These are phyloP conservation scores for Leucophenga maculata DNA, from an alignment of 2,888 invertebrate species.

Conservation along the genomic window DNA sequence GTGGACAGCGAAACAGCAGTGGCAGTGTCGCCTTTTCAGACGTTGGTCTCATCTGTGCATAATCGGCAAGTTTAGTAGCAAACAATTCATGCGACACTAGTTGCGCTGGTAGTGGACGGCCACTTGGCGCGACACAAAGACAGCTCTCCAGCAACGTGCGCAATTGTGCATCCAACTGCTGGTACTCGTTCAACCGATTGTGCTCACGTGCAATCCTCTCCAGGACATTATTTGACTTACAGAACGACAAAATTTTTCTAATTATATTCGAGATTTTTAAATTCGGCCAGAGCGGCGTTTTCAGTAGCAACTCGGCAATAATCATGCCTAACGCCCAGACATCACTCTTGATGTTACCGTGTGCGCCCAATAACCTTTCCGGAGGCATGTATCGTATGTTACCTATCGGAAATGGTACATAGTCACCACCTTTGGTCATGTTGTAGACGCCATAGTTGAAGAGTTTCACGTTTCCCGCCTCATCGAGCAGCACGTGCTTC, in stretches of 20 bases:
- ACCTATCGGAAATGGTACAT: constrained; percentile 91
- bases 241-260: constrained; percentile 80
- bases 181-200: constrained; percentile 74
- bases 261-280: constrained; percentile 82
- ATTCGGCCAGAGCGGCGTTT: constrained; percentile 80
- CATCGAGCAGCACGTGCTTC: constrained; percentile 85
- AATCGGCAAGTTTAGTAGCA: constrained; percentile 66
- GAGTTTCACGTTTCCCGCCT: constrained; percentile 82
- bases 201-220: constrained; percentile 86
- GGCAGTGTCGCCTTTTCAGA: constrained; percentile 35
- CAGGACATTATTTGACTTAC: constrained; percentile 72
- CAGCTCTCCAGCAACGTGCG: constrained; percentile 80
- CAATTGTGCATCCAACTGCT: constrained; percentile 53
- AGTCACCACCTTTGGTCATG: constrained; percentile 89
- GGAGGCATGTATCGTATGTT: constrained; percentile 86
- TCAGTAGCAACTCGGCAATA: constrained; percentile 83
- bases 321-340: constrained; percentile 96
- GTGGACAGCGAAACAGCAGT: constrained; percentile 73
- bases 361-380: constrained; percentile 80
- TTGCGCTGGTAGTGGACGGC: constrained; percentile 76
- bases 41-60: not conserved
- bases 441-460: constrained; percentile 95
- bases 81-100: constrained; percentile 76
- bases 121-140: constrained; percentile 78
- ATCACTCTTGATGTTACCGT: constrained; percentile 86